Conservation (phyloP, 2,113 vertebrate species). For the Heliornis fulica region DNA sequence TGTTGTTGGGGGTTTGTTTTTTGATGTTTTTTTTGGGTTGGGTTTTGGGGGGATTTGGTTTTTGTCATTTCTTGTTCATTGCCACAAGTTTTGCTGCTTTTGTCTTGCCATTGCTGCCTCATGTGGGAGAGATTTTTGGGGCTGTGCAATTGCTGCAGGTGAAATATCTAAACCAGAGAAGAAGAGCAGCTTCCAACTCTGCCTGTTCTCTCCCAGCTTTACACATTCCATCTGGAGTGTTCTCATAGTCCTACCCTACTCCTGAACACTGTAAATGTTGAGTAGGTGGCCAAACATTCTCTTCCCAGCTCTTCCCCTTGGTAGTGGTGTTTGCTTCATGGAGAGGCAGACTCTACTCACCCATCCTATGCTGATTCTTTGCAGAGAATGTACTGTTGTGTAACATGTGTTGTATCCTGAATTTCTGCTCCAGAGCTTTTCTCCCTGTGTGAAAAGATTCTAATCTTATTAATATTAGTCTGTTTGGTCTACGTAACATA, state of each 20-base stretch:
- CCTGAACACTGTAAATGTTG: background rate
- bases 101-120: background rate
- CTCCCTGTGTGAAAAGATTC: background rate
- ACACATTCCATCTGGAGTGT: background rate
- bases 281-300: background rate
- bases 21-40: background rate
- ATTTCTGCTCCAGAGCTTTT: background rate
- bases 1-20: rapidly evolving
- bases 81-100: background rate
- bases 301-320: background rate
- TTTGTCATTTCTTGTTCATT: background rate
- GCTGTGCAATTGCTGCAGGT: background rate
- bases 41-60: background rate
- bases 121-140: background rate
- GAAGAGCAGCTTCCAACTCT: background rate
- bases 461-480: background rate
- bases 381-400: background rate
- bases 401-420: background rate
- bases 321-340: rapidly evolving
- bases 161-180: background rate
- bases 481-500: background rate
- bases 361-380: background rate
- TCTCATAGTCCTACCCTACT: background rate
- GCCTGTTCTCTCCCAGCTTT: rapidly evolving
- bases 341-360: background rate